Conservation (phyloP, 2,113 vertebrate species). For the Lepisosteus osseus region DNA sequence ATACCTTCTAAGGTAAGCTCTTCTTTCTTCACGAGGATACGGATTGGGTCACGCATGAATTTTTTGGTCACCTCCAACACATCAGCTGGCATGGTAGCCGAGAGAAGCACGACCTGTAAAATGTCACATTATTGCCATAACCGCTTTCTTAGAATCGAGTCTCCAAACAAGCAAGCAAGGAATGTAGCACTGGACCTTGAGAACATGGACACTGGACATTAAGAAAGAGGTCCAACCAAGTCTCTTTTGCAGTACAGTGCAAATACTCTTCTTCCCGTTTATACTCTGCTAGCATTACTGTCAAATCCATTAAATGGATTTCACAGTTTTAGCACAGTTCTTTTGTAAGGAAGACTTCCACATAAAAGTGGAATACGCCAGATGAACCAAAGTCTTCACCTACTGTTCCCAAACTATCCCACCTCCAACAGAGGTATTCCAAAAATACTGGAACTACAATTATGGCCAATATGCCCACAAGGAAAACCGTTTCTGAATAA, state of each 20-base stretch:
- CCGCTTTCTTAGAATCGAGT: no score
- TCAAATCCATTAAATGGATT: constrained; percentile 51
- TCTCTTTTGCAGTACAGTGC: constrained; percentile 55
- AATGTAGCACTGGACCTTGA: constrained; percentile 64
- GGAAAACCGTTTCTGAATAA: no score
- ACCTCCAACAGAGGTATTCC: no score
- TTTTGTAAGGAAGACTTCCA: constrained; percentile 64
- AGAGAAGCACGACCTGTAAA: constrained; percentile 88
- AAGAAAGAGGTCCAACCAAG: constrained; percentile 78
- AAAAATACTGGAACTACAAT: no score
- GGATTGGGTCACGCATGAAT: constrained; percentile 95
- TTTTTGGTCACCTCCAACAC: constrained; percentile 98
- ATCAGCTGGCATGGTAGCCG: constrained; percentile 96
- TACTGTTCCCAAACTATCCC: no score
- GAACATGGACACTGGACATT: constrained; percentile 76
- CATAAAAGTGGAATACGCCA: no score
- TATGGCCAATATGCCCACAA: no score
- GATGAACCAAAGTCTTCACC: no score
- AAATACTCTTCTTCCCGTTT: constrained; percentile 63
- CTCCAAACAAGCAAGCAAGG: neutral
- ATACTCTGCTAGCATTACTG: constrained; percentile 73
- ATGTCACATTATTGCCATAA: neutral
- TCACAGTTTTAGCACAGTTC: constrained; percentile 75
- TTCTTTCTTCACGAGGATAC: constrained; percentile 96
- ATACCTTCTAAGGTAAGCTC: constrained; percentile 98